Percentiles rank a stretch among this genome's conserved stretches.
Evolutionary conservation across 2,888 invertebrate species (phyloP).

Genomic region (Lasioglossum pauxillum): DNA sequence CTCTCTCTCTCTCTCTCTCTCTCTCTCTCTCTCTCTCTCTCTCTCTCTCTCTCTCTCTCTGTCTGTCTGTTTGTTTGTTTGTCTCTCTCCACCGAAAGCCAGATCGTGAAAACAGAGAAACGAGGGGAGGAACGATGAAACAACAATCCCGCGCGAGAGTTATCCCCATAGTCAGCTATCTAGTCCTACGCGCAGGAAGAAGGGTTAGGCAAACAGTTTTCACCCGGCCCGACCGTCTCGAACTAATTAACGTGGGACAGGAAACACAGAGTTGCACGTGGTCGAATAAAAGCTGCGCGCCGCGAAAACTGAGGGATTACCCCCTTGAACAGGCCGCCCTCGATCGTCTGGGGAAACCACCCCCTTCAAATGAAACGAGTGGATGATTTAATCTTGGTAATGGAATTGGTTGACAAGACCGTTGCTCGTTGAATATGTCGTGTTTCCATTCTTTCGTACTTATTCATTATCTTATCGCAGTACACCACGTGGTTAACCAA

Average conservation of each 20-base stretch:
- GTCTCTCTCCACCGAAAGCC: neutral
- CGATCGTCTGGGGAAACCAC: conserved; percentile 31
- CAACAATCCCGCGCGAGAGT: conserved; percentile 77
- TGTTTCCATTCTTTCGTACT: neutral
- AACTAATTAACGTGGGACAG: conserved; percentile 81
- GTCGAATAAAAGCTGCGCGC: conserved; percentile 54
- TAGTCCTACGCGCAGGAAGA: conserved; percentile 63
- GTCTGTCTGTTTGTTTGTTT: no score
- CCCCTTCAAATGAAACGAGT: conserved; percentile 35
- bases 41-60: conserved; percentile 11
- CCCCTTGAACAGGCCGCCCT: conserved; percentile 24
- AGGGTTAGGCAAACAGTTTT: conserved; percentile 80
- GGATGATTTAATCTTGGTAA: conserved; percentile 55
- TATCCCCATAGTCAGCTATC: conserved; percentile 66
- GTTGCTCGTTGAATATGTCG: neutral
- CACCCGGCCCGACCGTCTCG: conserved; percentile 75
- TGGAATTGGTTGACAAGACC: conserved; percentile 45
- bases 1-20: conserved; percentile 28
- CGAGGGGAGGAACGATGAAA: conserved; percentile 65
- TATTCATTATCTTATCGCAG: neutral
- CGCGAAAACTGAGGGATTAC: conserved; percentile 57
- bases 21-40: neutral
- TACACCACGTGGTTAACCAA: neutral
- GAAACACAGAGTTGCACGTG: conserved; percentile 42
- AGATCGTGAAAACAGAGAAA: conserved; percentile 14